These are phyloP conservation scores for Tigriopus californicus DNA, from an alignment of 2,888 invertebrate species.

Conservation along the genomic window DNA sequence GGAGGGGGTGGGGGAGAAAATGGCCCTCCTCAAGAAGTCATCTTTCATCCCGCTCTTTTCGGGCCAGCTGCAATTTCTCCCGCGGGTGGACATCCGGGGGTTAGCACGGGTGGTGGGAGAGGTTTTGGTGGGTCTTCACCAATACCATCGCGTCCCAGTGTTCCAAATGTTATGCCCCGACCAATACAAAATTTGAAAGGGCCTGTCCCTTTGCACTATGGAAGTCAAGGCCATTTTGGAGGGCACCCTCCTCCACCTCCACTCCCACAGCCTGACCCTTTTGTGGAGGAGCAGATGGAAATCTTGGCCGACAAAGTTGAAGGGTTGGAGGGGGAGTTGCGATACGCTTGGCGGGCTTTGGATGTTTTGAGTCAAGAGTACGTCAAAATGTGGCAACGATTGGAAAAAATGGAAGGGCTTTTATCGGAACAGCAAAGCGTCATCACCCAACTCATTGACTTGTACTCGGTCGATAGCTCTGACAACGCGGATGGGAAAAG, in stretches of 20 bases:
- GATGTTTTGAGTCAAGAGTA: slow-evolving; percentile 78
- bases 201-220: neutral
- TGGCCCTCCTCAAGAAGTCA: neutral
- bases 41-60: neutral
- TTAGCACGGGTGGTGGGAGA: too few species aligned
- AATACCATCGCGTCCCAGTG: neutral
- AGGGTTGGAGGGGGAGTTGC: slow-evolving; percentile 70
- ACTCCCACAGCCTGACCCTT: slow-evolving; percentile 25
- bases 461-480: slow-evolving; percentile 36
- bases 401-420: slow-evolving; percentile 68
- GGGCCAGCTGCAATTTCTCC: neutral
- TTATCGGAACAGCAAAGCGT: slow-evolving; percentile 74
- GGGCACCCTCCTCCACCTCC: slow-evolving; percentile 1
- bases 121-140: too few species aligned
- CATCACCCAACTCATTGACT: slow-evolving; percentile 64
- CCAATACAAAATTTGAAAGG: neutral
- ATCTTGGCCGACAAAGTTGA: slow-evolving; percentile 65
- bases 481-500: slow-evolving; percentile 18
- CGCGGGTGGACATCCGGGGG: too few species aligned
- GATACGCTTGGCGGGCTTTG: slow-evolving; percentile 78
- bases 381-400: slow-evolving; percentile 77
- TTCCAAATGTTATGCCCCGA: neutral
- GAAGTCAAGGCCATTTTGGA: neutral
- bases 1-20: neutral
- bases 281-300: slow-evolving; percentile 78